These are phyloP conservation scores for Dolichomitus sp. DNA, from an alignment of 2,888 invertebrate species.

Conservation along the genomic window DNA sequence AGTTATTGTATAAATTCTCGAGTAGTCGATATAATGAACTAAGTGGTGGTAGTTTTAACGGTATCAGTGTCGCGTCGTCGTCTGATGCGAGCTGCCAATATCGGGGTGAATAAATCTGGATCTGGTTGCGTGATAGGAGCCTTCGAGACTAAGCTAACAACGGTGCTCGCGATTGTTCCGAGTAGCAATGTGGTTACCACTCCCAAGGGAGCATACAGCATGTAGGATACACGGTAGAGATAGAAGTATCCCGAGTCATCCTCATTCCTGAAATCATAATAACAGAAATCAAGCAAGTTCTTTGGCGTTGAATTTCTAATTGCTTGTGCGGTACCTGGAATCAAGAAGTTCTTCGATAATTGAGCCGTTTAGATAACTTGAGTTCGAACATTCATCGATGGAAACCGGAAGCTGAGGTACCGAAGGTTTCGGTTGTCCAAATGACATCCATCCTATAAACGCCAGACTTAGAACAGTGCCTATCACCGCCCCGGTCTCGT, in stretches of 20 bases:
- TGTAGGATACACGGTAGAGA: conserved; percentile 91
- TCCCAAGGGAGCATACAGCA: conserved; percentile 90
- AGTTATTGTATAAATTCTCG: no score
- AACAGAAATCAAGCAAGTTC: neutral
- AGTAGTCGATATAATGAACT: conserved; percentile 84
- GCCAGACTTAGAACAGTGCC: conserved; percentile 74
- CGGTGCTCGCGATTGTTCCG: conserved; percentile 87
- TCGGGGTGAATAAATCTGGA: conserved; percentile 88
- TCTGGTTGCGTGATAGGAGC: conserved; percentile 85
- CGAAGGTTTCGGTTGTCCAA: conserved; percentile 76
- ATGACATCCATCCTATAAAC: conserved; percentile 73
- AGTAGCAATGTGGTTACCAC: conserved; percentile 86
- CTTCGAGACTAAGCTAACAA: conserved; percentile 82
- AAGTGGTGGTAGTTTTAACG: conserved; percentile 75
- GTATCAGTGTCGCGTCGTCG: conserved; percentile 71
- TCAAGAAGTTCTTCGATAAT: conserved; percentile 42
- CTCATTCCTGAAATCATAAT: conserved; percentile 48
- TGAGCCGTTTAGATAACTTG: conserved; percentile 31
- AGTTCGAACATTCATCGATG: conserved; percentile 72
- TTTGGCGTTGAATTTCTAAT: neutral
- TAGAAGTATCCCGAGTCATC: conserved; percentile 87
- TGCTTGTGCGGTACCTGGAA: conserved; percentile 47
- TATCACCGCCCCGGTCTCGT: conserved; percentile 85
- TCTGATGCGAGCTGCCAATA: conserved; percentile 87
- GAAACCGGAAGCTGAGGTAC: conserved; percentile 72